Percentiles rank a stretch among this genome's conserved stretches.
Conservation (phyloP, 1,140 invertebrate species). For the Leguminivora glycinivorella region DNA sequence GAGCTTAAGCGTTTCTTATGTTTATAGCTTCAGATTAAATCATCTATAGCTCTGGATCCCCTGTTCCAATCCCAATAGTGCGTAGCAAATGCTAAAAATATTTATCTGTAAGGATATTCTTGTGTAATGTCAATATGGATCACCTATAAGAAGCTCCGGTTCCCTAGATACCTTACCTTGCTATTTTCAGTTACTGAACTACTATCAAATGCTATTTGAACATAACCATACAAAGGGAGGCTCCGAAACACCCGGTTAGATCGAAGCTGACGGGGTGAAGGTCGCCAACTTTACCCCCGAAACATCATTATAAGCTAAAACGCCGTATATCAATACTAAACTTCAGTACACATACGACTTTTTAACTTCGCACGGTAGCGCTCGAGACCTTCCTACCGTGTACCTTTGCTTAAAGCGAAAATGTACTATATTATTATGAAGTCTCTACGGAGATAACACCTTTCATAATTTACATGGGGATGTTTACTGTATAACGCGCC, state of each 20-base stretch:
- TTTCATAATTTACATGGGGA: neutral
- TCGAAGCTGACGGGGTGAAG: conserved; percentile 24
- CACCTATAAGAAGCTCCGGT: neutral
- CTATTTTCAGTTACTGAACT: neutral
- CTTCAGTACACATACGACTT: neutral
- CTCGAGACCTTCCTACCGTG: neutral
- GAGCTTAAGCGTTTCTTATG: too few species aligned
- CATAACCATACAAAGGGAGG: conserved; percentile 1
- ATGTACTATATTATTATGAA: neutral
- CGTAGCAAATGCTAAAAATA: too few species aligned
- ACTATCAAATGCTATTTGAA: neutral
- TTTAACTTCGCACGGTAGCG: neutral
- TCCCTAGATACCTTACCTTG: neutral
- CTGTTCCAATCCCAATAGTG: too few species aligned
- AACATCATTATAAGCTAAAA: neutral
- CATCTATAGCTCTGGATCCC: too few species aligned
- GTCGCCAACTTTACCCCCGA: neutral
- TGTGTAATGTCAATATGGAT: too few species aligned
- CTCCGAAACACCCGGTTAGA: conserved; percentile 1
- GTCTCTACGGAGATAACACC: neutral
- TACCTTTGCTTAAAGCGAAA: neutral
- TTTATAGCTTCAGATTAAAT: too few species aligned
- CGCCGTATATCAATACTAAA: neutral
- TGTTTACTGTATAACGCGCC: neutral
- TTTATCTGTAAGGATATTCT: neutral